phyloP scores from a whole-genome alignment of 2,797 vertebrate genomes.

The Mustela erminea region DNA sequence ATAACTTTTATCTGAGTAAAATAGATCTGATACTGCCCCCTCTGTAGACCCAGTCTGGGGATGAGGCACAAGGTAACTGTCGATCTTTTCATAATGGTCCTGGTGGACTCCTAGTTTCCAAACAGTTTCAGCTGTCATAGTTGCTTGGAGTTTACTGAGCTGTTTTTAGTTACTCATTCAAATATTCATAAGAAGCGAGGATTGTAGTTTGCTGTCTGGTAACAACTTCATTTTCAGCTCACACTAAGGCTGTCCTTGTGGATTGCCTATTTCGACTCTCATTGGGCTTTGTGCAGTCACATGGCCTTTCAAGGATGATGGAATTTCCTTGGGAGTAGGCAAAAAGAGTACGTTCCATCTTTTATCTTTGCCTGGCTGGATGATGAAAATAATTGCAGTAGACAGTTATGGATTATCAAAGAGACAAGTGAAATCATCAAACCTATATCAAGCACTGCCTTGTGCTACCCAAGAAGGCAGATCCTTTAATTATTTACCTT shows the following conservation, averaged over 20 bases:
- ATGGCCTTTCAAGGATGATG: slow-evolving; percentile 88
- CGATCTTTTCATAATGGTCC: slow-evolving; percentile 85
- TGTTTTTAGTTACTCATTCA: slow-evolving; percentile 95
- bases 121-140: slow-evolving; percentile 94
- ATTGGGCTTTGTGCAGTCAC: slow-evolving; percentile 82
- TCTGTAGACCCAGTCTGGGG: neutral
- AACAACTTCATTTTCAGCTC: slow-evolving; percentile 91
- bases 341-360: slow-evolving; percentile 87
- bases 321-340: slow-evolving; percentile 87
- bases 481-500: slow-evolving; percentile 93
- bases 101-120: slow-evolving; percentile 87
- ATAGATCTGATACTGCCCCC: slow-evolving; percentile 64
- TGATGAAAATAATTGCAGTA: slow-evolving; percentile 89
- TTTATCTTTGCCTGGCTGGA: slow-evolving; percentile 90
- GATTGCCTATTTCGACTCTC: slow-evolving; percentile 75
- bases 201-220: slow-evolving; percentile 90
- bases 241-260: slow-evolving; percentile 85
- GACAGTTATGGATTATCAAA: slow-evolving; percentile 92
- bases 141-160: slow-evolving; percentile 90
- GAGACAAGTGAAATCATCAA: slow-evolving; percentile 89
- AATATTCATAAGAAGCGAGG: slow-evolving; percentile 94
- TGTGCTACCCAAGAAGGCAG: slow-evolving; percentile 85
- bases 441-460: slow-evolving; percentile 87
- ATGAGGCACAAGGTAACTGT: slow-evolving; percentile 65
- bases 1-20: slow-evolving; percentile 63